A percentile compares a stretch with the other conserved stretches of the same genome.
phyloP scores from a whole-genome alignment of 2,113 vertebrate species.

The Scopus umbretta region DNA sequence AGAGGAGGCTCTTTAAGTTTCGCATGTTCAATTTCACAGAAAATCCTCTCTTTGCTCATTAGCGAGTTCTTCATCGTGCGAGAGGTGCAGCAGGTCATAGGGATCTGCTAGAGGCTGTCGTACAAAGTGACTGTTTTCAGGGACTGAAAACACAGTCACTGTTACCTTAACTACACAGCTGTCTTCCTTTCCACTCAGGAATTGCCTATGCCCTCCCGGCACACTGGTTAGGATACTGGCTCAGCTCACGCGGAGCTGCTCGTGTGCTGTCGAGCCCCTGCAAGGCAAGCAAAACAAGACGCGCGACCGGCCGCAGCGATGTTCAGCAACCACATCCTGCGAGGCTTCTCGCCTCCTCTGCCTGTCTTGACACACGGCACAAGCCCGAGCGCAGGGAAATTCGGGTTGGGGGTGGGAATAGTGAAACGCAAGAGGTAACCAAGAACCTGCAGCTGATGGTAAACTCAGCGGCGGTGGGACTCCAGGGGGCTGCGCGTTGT shows the following conservation, averaged over 20 bases:
- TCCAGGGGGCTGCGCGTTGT: neutral
- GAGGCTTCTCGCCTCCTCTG: neutral
- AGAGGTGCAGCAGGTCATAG: neutral
- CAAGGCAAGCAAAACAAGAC: neutral
- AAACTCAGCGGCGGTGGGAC: neutral
- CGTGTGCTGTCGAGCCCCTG: neutral
- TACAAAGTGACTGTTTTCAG: neutral
- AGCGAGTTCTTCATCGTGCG: fast-evolving
- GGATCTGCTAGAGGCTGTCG: neutral
- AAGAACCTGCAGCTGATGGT: neutral
- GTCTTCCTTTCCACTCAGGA: neutral
- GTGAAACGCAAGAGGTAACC: neutral
- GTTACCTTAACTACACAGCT: neutral
- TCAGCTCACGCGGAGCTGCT: neutral
- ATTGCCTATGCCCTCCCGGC: neutral
- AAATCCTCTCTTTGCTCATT: neutral
- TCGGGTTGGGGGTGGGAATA: neutral
- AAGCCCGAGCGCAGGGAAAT: neutral
- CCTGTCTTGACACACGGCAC: neutral
- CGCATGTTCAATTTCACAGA: neutral
- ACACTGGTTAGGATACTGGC: too few relatives aligned
- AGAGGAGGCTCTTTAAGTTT: neutral
- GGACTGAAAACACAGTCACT: neutral
- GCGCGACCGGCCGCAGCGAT: fast-evolving
- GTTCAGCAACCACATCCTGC: neutral